These are phyloP conservation scores for Lanius ludovicianus DNA, from an alignment of 2,113 vertebrate species.

Conservation along the genomic window DNA sequence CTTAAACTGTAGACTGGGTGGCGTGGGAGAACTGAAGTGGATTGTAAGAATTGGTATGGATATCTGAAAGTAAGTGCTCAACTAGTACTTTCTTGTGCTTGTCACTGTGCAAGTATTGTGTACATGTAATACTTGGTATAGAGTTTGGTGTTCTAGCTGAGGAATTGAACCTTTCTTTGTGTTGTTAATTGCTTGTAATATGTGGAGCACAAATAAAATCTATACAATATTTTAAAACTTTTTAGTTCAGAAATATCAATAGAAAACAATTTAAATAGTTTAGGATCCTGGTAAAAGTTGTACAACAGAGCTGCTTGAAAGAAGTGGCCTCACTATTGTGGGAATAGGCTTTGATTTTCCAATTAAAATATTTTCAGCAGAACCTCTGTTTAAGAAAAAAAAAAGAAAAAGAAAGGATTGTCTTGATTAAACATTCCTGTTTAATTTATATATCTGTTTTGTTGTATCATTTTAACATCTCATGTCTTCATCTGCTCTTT, in stretches of 20 bases:
- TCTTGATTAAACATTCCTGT: constrained; percentile 64
- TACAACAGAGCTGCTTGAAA: constrained; percentile 52
- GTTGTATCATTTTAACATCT: constrained; percentile 46
- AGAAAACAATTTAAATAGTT: constrained; percentile 24
- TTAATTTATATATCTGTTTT: constrained; percentile 57
- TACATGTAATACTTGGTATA: constrained; percentile 49
- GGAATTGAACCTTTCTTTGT: constrained; percentile 33
- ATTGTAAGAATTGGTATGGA: constrained; percentile 74
- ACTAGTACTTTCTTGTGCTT: constrained; percentile 62
- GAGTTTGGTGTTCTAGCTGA: constrained; percentile 62
- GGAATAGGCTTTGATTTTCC: constrained; percentile 49
- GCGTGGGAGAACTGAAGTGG: constrained; percentile 73
- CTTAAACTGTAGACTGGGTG: constrained; percentile 77
- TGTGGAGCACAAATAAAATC: constrained; percentile 69
- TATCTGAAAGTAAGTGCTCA: constrained; percentile 64
- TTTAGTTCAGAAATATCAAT: constrained; percentile 56
- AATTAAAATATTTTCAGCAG: neutral
- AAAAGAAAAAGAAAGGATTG: neutral
- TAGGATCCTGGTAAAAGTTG: constrained; percentile 42
- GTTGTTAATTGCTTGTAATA: constrained; percentile 57
- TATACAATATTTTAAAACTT: constrained; percentile 62
- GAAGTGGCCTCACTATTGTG: constrained; percentile 41
- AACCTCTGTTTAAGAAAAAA: constrained; percentile 19
- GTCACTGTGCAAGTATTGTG: constrained; percentile 67
- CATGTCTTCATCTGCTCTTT: neutral